These are phyloP conservation scores for Alloscopus bannaensis DNA, from an alignment of 2,888 invertebrate species.

Conservation along the genomic window DNA sequence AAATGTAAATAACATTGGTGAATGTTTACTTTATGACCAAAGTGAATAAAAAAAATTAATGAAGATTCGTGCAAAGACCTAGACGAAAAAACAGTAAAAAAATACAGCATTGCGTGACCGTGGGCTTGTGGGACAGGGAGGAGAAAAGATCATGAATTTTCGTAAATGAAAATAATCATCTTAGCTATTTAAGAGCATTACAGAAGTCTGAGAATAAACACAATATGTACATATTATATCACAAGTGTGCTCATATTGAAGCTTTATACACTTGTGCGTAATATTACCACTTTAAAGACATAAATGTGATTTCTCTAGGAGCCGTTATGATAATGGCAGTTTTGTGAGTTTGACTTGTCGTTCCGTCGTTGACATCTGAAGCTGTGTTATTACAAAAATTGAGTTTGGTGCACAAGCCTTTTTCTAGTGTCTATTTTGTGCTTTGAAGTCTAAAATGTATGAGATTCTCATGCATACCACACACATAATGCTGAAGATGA, in stretches of 20 bases:
- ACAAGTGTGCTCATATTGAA: too few relatives aligned
- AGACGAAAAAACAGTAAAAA: conserved; percentile 3
- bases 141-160: conserved; percentile 14
- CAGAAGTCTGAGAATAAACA: too few relatives aligned
- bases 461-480: too few relatives aligned
- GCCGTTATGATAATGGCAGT: conserved; percentile 38
- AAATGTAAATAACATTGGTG: too few relatives aligned
- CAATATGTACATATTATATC: too few relatives aligned
- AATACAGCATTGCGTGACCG: neutral
- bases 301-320: neutral
- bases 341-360: conserved; percentile 54
- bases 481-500: too few relatives aligned
- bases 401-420: neutral
- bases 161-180: conserved; percentile 45
- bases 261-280: too few relatives aligned
- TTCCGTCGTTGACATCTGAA: conserved; percentile 56
- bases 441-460: too few relatives aligned
- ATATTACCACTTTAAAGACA: too few relatives aligned
- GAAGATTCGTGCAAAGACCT: conserved; percentile 26
- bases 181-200: conserved; percentile 32
- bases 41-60: neutral
- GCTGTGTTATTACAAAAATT: neutral
- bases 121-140: neutral
- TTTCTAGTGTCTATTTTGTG: too few relatives aligned
- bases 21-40: conserved; percentile 14